Conservation (phyloP, 2,888 invertebrate species). For the Geotrupes spiniger region DNA sequence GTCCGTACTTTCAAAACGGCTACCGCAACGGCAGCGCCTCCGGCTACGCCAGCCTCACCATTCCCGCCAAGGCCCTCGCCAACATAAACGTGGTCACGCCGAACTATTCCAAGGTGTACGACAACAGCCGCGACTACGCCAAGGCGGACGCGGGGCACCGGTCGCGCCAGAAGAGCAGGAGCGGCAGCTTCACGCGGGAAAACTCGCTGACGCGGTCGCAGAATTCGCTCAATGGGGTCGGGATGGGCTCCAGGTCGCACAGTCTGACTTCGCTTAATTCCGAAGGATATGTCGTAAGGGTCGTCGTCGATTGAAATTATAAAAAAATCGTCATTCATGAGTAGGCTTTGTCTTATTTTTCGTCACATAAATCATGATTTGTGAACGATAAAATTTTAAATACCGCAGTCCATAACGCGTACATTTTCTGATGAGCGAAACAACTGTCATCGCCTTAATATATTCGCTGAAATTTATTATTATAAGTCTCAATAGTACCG, state of each 20-base stretch:
- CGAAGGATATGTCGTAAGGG: conserved; percentile 82
- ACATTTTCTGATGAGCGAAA: too few species aligned
- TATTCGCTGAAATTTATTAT: too few species aligned
- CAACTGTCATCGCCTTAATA: too few species aligned
- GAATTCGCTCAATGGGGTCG: conserved; percentile 43
- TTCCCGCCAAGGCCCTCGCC: conserved; percentile 59
- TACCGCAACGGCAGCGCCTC: conserved; percentile 59
- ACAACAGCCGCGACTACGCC: conserved; percentile 40
- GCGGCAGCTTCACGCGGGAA: conserved; percentile 40
- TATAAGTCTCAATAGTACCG: too few species aligned
- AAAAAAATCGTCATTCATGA: too few species aligned
- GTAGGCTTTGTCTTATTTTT: too few species aligned
- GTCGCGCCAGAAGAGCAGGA: conserved; percentile 38
- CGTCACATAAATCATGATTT: too few species aligned
- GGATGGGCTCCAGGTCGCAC: conserved; percentile 57
- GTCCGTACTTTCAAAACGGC: conserved; percentile 51
- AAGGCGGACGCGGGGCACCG: conserved; percentile 51
- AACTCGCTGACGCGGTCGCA: conserved; percentile 45
- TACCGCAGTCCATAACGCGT: too few species aligned
- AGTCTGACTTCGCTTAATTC: conserved; percentile 72
- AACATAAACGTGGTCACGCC: conserved; percentile 60
- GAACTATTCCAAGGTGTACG: conserved; percentile 46
- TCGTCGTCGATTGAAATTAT: neutral
- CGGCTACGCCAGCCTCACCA: conserved; percentile 67
- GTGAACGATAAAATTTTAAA: too few species aligned